These are phyloP conservation scores for Protobothrops flavoviridis DNA, from an alignment of 2,113 vertebrate species.

Conservation along the genomic window DNA sequence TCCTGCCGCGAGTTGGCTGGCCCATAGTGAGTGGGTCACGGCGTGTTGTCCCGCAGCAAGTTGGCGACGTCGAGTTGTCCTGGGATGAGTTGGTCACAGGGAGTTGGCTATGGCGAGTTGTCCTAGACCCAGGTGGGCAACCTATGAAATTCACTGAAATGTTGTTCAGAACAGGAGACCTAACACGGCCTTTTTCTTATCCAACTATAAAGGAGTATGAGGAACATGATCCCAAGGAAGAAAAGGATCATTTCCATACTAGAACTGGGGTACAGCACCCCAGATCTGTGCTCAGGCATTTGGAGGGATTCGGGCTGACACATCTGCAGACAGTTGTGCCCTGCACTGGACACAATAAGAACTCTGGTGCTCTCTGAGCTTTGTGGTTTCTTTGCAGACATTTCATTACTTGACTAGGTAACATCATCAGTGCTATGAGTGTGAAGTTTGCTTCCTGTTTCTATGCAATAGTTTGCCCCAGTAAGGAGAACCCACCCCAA, in stretches of 20 bases:
- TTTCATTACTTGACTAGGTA: background rate
- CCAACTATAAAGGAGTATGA: background rate
- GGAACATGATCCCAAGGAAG: background rate
- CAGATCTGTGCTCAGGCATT: background rate
- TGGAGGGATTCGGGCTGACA: no score
- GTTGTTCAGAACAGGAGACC: background rate
- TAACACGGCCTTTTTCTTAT: background rate
- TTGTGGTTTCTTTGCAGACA: background rate
- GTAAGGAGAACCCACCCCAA: background rate
- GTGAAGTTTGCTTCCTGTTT: background rate
- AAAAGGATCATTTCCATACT: background rate
- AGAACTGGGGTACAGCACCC: background rate
- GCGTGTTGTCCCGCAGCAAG: no score
- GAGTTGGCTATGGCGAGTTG: background rate
- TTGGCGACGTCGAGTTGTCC: background rate
- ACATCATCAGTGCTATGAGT: background rate
- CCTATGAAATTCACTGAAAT: constrained; percentile 14
- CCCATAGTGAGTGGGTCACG: no score
- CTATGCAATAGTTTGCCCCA: background rate
- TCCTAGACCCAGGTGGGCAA: background rate
- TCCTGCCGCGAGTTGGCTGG: background rate
- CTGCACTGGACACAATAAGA: background rate
- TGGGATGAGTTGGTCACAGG: background rate
- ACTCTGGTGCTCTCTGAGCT: background rate
- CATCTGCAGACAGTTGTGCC: background rate